Base-by-base conservation (phyloP, 2,888 invertebrate genomes). In the Orchesellides sinensis region DNA sequence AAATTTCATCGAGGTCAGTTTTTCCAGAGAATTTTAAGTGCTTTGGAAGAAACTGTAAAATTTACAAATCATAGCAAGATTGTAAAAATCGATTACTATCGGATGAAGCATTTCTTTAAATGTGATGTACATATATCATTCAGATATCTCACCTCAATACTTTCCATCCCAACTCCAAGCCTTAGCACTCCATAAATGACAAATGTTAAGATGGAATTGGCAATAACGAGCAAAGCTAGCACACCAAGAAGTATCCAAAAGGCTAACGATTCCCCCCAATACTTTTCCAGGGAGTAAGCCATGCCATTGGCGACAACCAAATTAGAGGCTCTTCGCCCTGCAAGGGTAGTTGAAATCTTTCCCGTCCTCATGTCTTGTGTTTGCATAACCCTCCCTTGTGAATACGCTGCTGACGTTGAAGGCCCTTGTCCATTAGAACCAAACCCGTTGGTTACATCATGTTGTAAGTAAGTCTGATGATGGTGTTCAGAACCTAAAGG, bases 171-270 rank as follows among this genome's bases (percentile, higher is more conserved):
- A 82, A 89, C 89, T 0, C 96, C 96, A 80, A 97, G 92, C 79
- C 95, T 92, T 54, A 97, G 90, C 0, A 96, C 96, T 6, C 94
- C 94, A 77, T 96, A 92, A 70, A 97, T 95, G 0, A 95, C 94
- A 49, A 96, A 92, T 0, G 96, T 96, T 1, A 96, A 90, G 47
- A 95, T 91, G 68, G 96, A 91, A 91, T 96, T 96, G 12, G 95
- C 95, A 47, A 91, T 89, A 0, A 95, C 95, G 21, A 96, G 90
- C 6, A 95, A 90, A 73, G 95, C 92, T 6, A 95, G 90, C 45
- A 95, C 90, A 59, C 92, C 92, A 35, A 96, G 93, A 12, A 96
- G 91, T 0, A 94, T 94, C 96, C 96, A 96, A 89, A 96, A 90
- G 14, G 88, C 94, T 88, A 94, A 93, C 0, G 94, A 93, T 89